Conservation (phyloP, 2,888 invertebrate genomes). For the Eupithecia centaureata region DNA sequence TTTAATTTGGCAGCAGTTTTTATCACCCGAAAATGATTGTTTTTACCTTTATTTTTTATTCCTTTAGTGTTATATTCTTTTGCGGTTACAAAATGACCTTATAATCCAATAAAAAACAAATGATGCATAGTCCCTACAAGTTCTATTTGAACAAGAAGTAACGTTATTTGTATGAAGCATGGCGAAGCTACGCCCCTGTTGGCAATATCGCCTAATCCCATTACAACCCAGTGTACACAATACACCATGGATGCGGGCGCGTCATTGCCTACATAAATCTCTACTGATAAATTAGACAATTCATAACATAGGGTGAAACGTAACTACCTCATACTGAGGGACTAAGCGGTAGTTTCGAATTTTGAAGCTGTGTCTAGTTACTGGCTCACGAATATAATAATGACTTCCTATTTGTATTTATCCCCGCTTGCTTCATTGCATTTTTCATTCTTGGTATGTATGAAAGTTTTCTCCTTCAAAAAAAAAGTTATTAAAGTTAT, state of each 20-base stretch:
- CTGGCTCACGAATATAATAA: slow-evolving; percentile 31
- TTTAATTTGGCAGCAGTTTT: too few relatives aligned
- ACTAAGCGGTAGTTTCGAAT: slow-evolving; percentile 51
- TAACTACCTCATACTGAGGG: slow-evolving; percentile 52
- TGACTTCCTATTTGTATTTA: neutral
- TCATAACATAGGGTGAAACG: slow-evolving; percentile 67
- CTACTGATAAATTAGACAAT: slow-evolving; percentile 73
- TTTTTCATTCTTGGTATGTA: neutral
- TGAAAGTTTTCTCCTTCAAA: too few relatives aligned
- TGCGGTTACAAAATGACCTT: too few relatives aligned
- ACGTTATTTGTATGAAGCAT: neutral
- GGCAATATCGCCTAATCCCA: slow-evolving; percentile 39
- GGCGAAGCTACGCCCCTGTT: slow-evolving; percentile 34
- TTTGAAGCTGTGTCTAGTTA: slow-evolving; percentile 58
- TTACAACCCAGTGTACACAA: slow-evolving; percentile 41
- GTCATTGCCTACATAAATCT: slow-evolving; percentile 71
- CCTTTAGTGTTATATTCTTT: too few relatives aligned
- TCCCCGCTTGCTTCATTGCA: neutral
- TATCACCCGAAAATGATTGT: too few relatives aligned
- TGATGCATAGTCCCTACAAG: neutral
- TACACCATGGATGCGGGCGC: slow-evolving; percentile 62
- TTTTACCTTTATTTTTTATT: too few relatives aligned
- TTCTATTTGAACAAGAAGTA: neutral
- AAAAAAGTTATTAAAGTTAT: too few relatives aligned
- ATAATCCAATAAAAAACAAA: neutral